Percentiles rank a stretch among this genome's conserved stretches.
phyloP scores from a whole-genome alignment of 2,888 invertebrate genomes.

The Rhodophaea formosa region DNA sequence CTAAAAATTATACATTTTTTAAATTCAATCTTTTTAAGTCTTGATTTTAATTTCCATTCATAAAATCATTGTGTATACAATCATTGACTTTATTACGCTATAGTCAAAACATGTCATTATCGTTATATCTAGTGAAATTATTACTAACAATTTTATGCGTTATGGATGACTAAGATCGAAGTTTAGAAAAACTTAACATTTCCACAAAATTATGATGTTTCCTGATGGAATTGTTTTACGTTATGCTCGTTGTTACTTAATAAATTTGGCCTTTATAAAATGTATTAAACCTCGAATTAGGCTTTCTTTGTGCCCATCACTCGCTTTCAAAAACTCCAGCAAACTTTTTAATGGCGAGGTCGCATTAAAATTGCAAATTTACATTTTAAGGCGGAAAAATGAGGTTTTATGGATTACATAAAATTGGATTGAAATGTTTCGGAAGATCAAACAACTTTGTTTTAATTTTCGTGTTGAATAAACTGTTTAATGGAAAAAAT shows the following conservation, averaged over 20 bases:
- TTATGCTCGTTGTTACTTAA: slow-evolving; percentile 28
- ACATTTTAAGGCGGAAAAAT: slow-evolving; percentile 15
- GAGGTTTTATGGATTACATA: slow-evolving; percentile 7
- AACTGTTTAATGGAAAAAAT: slow-evolving; percentile 3
- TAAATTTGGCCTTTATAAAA: slow-evolving; percentile 27
- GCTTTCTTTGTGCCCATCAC: slow-evolving; percentile 19
- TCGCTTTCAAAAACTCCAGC: slow-evolving; percentile 15
- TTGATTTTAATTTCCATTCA: no score
- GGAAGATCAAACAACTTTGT: slow-evolving; percentile 4
- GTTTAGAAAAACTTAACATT: no score
- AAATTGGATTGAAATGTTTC: neutral
- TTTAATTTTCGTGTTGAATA: neutral
- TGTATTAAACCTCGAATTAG: slow-evolving; percentile 25
- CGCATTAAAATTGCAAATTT: slow-evolving; percentile 28
- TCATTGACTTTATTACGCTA: no score
- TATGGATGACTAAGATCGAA: no score
- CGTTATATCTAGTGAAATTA: no score
- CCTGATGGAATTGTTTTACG: slow-evolving; percentile 41
- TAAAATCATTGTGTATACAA: no score
- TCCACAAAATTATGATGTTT: slow-evolving; percentile 35
- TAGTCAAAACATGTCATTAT: no score
- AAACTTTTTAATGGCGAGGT: slow-evolving; percentile 25
- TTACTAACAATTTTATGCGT: no score
- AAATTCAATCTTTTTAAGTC: no score
- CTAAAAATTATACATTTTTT: no score